Evolutionary conservation across 2,888 invertebrate genomes (phyloP).

Genomic region (Empis stercorea): DNA sequence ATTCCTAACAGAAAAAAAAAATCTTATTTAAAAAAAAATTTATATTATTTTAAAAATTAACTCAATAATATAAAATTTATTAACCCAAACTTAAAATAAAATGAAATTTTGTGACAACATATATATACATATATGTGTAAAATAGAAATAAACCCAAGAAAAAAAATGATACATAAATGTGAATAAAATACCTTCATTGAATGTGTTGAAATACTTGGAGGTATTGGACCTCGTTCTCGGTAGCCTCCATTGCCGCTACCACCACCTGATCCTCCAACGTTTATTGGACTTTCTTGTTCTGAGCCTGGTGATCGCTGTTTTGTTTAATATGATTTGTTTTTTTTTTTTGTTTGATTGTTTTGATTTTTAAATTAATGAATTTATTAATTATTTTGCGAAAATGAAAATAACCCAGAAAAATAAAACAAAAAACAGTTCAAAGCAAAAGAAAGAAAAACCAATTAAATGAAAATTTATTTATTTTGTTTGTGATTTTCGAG

Average conservation of each 20-base stretch:
- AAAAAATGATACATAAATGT: constrained; percentile 5
- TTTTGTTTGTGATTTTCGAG: too few species aligned
- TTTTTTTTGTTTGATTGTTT: constrained; percentile 7
- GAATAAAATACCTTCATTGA: constrained; percentile 51
- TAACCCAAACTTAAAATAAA: too few species aligned
- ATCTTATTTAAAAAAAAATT: neutral
- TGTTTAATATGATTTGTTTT: constrained; percentile 9
- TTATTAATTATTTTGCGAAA: constrained; percentile 8
- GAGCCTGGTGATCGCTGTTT: constrained; percentile 36
- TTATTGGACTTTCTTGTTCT: constrained; percentile 38
- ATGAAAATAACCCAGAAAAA: constrained; percentile 8
- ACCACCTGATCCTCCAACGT: constrained; percentile 21
- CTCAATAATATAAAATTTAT: too few species aligned
- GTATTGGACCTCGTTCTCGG: constrained; percentile 43
- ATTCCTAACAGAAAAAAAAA: constrained; percentile 34
- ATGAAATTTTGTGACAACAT: too few species aligned
- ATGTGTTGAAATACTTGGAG: constrained; percentile 56
- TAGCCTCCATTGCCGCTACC: constrained; percentile 29
- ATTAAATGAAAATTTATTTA: too few species aligned
- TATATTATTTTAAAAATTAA: too few species aligned
- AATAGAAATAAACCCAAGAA: too few species aligned
- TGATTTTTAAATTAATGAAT: constrained; percentile 8
- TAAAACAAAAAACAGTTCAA: constrained; percentile 7
- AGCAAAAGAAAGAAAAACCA: constrained; percentile 5
- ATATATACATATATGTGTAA: neutral